Base-by-base conservation (phyloP, 2,888 invertebrate genomes). In the Epinotia brunnichana region DNA sequence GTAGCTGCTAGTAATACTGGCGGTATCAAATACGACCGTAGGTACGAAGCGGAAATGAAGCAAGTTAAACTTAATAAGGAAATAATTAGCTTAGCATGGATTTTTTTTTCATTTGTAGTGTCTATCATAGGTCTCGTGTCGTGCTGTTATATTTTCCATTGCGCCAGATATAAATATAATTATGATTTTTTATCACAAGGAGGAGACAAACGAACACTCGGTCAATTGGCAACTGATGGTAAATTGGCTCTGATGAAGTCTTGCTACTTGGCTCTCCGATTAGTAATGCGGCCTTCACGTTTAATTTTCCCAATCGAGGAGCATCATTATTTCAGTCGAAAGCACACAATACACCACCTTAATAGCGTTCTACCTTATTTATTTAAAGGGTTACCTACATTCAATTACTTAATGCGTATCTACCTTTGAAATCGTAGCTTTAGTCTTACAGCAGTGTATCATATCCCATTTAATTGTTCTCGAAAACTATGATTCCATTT, bases 401-500 rank as follows among this genome's bases (percentile, higher is more conserved):
- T 69, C 63, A 63, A 73, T 73, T 63, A n/a, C n/a, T n/a, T n/a
- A 63, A 35, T 60, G 19, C 60, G 51, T 69, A 69, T 62, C 53
- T 44, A 54, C 68, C 59, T 71, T 63, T 51, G 63, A 48, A 48
- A 69, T 64, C 54, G 41, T 71, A 48, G 59, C 64, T 69, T 64
- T 64, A 71, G 59, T 35, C 62, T 64, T 74, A 70, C 35, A 54
- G 21, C 44, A 24, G 74, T 68, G 70, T 76, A 69, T 71, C 76
- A 77, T 82, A 78, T 76, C 77, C 78, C 81, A 78, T 81, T 80
- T 79, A 77, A 84, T 83, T 83, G 83, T 80, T 80, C 80, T 76
- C 75, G 63, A 79, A 77, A 81, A 79, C 81, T 82, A 79, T 80
- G 85, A 81, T 82, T 77, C 78, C 82, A 82, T 81, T 83, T 82